Percentiles rank a stretch among this genome's conserved stretches.
Conservation (phyloP, 2,888 invertebrate species). For the Philereme vetulata region DNA sequence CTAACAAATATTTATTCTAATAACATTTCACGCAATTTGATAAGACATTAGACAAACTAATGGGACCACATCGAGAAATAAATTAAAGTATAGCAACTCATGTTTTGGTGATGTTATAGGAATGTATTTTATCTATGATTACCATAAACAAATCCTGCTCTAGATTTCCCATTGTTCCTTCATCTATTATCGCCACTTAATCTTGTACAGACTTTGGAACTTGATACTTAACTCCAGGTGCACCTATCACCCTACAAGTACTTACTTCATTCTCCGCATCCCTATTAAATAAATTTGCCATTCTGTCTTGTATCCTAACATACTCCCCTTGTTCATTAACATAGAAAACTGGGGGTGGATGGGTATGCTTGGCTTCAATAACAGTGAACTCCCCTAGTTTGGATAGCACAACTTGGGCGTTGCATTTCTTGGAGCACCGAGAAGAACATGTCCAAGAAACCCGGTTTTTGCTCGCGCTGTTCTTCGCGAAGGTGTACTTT, state of each 20-base stretch:
- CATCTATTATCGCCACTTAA: no score
- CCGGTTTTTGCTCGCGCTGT: constrained; percentile 55
- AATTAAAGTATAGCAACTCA: no score
- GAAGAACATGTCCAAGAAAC: constrained; percentile 70
- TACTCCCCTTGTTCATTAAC: constrained; percentile 61
- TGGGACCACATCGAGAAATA: no score
- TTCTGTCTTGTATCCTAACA: constrained; percentile 46
- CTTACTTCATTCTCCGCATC: constrained; percentile 13
- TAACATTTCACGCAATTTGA: no score
- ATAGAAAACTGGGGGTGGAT: constrained; percentile 66
- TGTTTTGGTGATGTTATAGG: no score
- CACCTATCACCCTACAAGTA: constrained; percentile 27
- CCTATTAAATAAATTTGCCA: background rate
- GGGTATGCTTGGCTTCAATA: constrained; percentile 56
- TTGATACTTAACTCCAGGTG: background rate
- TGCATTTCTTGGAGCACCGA: constrained; percentile 65
- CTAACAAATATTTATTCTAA: no score
- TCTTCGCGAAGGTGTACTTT: constrained; percentile 64
- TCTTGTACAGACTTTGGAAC: no score
- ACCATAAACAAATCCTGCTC: no score
- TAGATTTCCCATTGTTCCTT: no score
- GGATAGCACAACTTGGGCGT: constrained; percentile 59
- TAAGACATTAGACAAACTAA: no score
- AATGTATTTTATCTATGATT: no score
- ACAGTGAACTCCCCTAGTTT: constrained; percentile 54